phyloP scores from a whole-genome alignment of 2,797 vertebrate species.

The Malurus splendens region DNA sequence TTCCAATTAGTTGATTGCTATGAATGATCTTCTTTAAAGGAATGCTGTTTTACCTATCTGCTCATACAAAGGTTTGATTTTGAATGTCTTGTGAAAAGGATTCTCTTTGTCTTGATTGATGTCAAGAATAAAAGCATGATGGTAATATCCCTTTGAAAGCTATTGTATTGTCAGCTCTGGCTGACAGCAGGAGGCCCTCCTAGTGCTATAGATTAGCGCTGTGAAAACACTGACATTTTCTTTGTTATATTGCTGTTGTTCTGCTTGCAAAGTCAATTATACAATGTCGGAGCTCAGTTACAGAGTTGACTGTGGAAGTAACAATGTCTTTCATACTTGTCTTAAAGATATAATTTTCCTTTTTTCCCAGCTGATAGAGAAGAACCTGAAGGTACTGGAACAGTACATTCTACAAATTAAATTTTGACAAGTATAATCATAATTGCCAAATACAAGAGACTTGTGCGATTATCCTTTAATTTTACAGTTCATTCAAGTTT shows the following conservation, averaged over 20 bases:
- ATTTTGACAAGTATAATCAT: slow-evolving; percentile 63
- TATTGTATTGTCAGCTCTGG: slow-evolving; percentile 77
- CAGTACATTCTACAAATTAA: slow-evolving; percentile 60
- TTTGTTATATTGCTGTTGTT: slow-evolving; percentile 77
- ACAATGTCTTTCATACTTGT: slow-evolving; percentile 68
- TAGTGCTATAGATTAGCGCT: slow-evolving; percentile 77
- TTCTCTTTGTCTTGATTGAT: slow-evolving; percentile 80
- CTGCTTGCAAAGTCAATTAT: slow-evolving; percentile 78
- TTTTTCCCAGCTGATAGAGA: slow-evolving; percentile 61
- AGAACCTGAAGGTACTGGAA: slow-evolving; percentile 47
- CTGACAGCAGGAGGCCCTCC: slow-evolving; percentile 77
- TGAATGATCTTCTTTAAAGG: slow-evolving; percentile 65
- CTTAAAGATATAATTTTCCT: slow-evolving; percentile 73
- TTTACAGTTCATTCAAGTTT: slow-evolving; percentile 68
- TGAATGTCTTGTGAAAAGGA: slow-evolving; percentile 76
- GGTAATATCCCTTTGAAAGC: slow-evolving; percentile 80
- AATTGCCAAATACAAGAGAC: slow-evolving; percentile 59
- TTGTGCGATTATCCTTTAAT: slow-evolving; percentile 60
- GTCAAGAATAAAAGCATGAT: slow-evolving; percentile 78
- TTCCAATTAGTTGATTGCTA: slow-evolving; percentile 75
- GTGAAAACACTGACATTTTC: slow-evolving; percentile 79
- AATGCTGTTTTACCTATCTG: slow-evolving; percentile 71
- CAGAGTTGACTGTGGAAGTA: slow-evolving; percentile 74
- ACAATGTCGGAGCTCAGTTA: slow-evolving; percentile 75
- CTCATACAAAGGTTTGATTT: slow-evolving; percentile 72